Base-by-base conservation (phyloP, 2,888 invertebrate species). In the Limnephilus lunatus region DNA sequence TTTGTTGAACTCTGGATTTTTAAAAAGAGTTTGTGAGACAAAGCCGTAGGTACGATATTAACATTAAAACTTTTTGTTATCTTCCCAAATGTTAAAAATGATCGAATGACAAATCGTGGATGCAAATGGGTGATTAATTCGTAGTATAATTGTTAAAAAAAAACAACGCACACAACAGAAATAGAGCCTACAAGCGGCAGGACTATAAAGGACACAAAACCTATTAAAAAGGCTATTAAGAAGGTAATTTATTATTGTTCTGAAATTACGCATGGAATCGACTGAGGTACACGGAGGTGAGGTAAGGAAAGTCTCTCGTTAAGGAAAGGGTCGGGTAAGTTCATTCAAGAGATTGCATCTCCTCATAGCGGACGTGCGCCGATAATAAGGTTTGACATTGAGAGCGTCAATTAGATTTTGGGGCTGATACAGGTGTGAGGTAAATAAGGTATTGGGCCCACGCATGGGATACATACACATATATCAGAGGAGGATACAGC, bases 351-450 rank as follows among this genome's bases (percentile, higher is more conserved):
- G 86, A 86, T 44, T 30, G 44, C 44, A 44, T 44, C 68, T 68
- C 68, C 25, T 25, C 86, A 83, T 35, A 83, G 86, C 48, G n/a
- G 91, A 48, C 87, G 91, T 44, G 81, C 81, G 53, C 82, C 15
- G 85, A 88, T 92, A 92, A 92, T 91, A 87, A 92, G 82, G 82
- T 90, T 85, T 85, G 92, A 92, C 93, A 92, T 90, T 93, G 90
- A 92, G 92, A 53, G 92, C 90, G 93, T 90, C 92, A 92, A 90
- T 92, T 92, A 93, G 93, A 93, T 93, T 86, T 88, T 92, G 89
- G 53, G 85, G 85, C 44, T 53, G 93, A 93, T 93, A 91, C 48
- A 83, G 83, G 90, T 81, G 53, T 82, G 82, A 48, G 15, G 31
- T 39, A 32, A 82, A 85, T 83, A 90, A 90, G 89, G 39, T 35